Evolutionary conservation across 2,888 invertebrate genomes (phyloP), one percentile per base, ranked within the genome.

Genomic region (Erebia aethiops): DNA sequence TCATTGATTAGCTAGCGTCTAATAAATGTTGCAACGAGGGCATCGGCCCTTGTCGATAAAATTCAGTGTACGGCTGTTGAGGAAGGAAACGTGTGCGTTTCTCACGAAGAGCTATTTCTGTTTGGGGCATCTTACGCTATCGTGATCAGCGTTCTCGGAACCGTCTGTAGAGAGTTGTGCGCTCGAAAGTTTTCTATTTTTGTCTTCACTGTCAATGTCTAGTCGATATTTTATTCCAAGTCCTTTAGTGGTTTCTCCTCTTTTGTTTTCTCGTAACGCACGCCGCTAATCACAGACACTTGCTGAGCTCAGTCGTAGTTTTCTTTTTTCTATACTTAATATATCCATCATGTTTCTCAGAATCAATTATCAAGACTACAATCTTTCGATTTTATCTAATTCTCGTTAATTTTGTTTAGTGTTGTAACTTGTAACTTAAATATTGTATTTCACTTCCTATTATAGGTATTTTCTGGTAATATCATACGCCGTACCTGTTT

Each of bases 171-270:
- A 77, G 78, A 79, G 78, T 73, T 72, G 77, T 75, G 72, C 71
- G 69, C 74, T 75, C 75, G 76, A 77, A 78, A 77, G 77, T 77
- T 77, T 76, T 77, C 78, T 79, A 79, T 80, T 80, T 80, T 76
- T 75, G 76, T 75, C 74, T 76, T 77, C 80, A 80, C 80, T 80
- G 80, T 75, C 80, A 80, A 80, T 80, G 80, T 78, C 78, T 79
- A 69, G 63, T 72, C 18, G 67, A 68, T 73, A 66, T 56, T 66
- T 71, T 67, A 67, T 74, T 69, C 68, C 68, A 58, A 62, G 68
- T 69, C 71, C 58, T 63, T 66, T 71, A 69, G 65, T 57, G 63
- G 60, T 64, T 16, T 52, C 43, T 56, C 52, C 13, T 62, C 52
- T 71, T 67, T 54, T 68, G 21, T 56, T 73, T 69, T 63, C 49